Base-by-base conservation (phyloP, 1,140 invertebrate species). In the Euura lappo region DNA sequence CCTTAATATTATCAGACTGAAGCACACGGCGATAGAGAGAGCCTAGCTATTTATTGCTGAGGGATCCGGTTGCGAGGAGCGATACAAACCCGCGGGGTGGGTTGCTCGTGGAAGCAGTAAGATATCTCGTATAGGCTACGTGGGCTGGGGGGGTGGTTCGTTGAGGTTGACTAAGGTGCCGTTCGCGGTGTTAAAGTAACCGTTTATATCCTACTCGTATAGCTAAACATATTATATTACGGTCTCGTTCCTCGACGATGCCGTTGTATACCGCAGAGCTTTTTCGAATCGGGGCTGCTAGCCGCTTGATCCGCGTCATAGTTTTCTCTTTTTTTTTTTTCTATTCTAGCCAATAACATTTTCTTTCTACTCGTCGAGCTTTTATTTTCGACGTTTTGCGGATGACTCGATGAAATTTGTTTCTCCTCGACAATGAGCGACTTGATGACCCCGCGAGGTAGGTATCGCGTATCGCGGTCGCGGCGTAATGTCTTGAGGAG, bases 1-100 rank as follows among this genome's bases (percentile, higher is more conserved):
- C 66, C 66, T 67, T 44, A 67, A 67, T 67, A 67, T 67, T 67
- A 67, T 67, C 66, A 67, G 66, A 44, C 6, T 2, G 13, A 7
- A 7, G 7, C 66, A 67, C 66, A 44, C 66, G 66, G 13, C 2
- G 43, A 28, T 67, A 51, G 47, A 51, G 47, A 0, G 47, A 51
- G 47, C 66, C 13, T 67, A 7, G 66, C 66, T 67, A 67, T 67
- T 67, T 67, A 67, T 67, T 44, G 13, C 43, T 28, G 13, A 13
- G 66, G 43, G 43, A 67, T 67, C 6, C 13, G 13, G n/a, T 67
- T 44, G 66, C 66, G 43, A 67, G 66, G 13, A 44, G 28, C 66
- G 66, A 67, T 67, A 67, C 66, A 44, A 67, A 7, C 66, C 6
- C 6, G n/a, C 66, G 13, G 43, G 66, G 66, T 67, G 7, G 11